phyloP scores from a whole-genome alignment of 2,113 vertebrate genomes.

The Rhipidura dahli region DNA sequence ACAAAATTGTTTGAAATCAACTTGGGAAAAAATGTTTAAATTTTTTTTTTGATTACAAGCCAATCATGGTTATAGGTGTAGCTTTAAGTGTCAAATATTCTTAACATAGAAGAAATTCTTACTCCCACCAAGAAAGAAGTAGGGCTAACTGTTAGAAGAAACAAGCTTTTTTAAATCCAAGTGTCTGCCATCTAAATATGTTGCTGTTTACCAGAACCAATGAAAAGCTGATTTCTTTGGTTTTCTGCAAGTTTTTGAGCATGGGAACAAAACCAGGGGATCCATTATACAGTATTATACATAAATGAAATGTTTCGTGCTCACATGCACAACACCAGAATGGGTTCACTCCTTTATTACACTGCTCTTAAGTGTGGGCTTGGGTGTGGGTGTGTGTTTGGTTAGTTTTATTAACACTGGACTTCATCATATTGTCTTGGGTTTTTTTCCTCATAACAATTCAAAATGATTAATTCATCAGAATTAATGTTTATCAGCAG shows the following conservation, averaged over 20 bases:
- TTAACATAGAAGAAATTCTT: background rate
- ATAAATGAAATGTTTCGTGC: background rate
- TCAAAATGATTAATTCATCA: background rate
- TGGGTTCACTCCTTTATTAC: background rate
- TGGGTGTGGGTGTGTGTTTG: background rate
- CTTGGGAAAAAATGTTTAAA: background rate
- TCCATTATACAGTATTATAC: too few species aligned
- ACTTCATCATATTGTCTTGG: background rate
- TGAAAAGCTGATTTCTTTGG: background rate
- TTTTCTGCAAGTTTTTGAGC: background rate
- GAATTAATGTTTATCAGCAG: background rate
- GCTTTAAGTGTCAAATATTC: background rate
- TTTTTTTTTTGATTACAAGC: background rate
- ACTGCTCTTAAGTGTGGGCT: background rate
- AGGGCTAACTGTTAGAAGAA: background rate
- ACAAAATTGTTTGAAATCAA: background rate
- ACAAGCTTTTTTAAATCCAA: background rate
- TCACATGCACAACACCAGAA: background rate
- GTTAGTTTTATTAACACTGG: background rate
- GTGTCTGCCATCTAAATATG: background rate
- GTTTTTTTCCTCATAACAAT: background rate
- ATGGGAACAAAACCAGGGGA: background rate
- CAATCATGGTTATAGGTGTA: fast-evolving
- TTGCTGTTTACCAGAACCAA: background rate
- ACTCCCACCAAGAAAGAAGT: background rate